Evolutionary conservation across 2,113 vertebrate genomes (phyloP), one percentile per base, ranked within the genome.

Genomic region (Tupaia chinensis): DNA sequence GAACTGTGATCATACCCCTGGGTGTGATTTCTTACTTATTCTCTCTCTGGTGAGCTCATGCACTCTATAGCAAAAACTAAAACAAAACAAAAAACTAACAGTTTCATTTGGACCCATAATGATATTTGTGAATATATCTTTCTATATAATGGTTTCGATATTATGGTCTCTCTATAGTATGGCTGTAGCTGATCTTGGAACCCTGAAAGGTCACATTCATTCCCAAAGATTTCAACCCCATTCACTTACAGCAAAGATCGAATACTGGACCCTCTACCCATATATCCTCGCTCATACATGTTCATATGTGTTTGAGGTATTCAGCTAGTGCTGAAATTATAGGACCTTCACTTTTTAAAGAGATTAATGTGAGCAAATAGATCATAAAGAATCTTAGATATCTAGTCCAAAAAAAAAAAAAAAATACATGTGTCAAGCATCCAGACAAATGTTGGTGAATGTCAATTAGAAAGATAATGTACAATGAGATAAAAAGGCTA

Each of bases 381-480:
- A 74, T 92, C 22, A 16, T 74, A 60, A 93, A 72, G 19, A 93
- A 34, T 70, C 29, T 84, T 81, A 95, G 13, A 82, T 60, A 95
- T 65, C 87, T 61, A 76, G 78, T 61, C 32, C 32, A 32, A 32
- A 32, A 27, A 6, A 79, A 92, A 87, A 92, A 92, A 87, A 92
- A 93, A 78, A 73, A 25, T 32, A 53, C 66, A 73, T 25, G 7
- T 23, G 87, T 66, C 61, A 63, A 10, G 25, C 17, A 89, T 32
- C 23, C 27, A 87, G 65, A 82, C n/a, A 93, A 95, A 93, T 91
- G 27, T 16, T 53, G 10, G 86, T 81, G 27, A 56, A 92, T 90
- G 60, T 19, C 90, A 97, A 96, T 98, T 97, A 98, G 79, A 84
- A 94, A 97, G 84, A 95, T 93, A 96, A 97, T 87, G 73, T 94